These are phyloP conservation scores for Gyps fulvus DNA, from an alignment of 2,113 vertebrate genomes.

Conservation along the genomic window DNA sequence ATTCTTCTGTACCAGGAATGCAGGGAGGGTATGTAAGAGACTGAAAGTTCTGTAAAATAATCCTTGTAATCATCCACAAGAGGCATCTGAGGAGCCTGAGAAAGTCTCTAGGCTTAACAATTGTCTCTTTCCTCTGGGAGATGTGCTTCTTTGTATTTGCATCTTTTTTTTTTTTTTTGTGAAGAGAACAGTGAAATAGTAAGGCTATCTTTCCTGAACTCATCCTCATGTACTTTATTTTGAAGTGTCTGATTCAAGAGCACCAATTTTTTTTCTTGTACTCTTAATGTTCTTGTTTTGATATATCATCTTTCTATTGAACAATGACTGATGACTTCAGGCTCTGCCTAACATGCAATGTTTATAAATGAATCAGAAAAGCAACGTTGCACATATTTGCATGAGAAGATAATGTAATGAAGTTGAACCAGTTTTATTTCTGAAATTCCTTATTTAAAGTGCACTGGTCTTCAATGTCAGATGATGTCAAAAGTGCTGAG, in stretches of 20 bases:
- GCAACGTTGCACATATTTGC: neutral
- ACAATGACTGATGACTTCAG: conserved; percentile 33
- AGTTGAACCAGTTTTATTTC: neutral
- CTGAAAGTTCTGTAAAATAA: neutral
- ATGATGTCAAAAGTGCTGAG: neutral
- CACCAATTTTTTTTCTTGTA: neutral
- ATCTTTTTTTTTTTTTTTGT: neutral
- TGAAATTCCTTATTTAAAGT: neutral
- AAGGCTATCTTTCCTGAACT: neutral
- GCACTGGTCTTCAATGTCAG: neutral
- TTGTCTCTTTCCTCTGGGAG: neutral
- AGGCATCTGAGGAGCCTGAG: neutral
- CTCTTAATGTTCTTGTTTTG: neutral
- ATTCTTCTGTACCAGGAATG: neutral
- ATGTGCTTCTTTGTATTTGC: neutral
- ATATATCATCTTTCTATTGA: conserved; percentile 19
- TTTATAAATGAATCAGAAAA: conserved; percentile 46
- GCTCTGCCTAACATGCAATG: neutral
- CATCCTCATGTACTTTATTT: neutral
- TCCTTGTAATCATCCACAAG: neutral
- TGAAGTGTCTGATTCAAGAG: neutral
- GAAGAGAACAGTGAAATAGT: neutral
- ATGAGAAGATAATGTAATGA: conserved; percentile 6
- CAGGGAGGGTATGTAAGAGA: neutral
- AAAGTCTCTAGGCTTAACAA: neutral